Percentiles rank a stretch among this genome's conserved stretches.
Conservation (phyloP, 2,888 invertebrate species). For the Tigriopus californicus region DNA sequence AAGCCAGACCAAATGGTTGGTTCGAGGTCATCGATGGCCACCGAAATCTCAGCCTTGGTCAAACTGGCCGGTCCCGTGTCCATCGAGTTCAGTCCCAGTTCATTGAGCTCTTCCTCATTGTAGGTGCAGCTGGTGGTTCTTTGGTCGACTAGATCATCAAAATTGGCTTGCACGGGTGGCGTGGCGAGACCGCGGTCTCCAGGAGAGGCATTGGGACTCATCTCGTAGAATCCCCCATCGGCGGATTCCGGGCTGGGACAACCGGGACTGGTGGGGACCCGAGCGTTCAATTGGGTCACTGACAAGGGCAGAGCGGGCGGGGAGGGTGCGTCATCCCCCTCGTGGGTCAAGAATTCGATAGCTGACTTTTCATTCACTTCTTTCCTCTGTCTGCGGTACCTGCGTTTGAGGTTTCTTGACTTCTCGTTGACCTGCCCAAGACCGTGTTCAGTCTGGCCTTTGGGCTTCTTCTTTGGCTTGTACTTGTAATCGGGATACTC, state of each 20-base stretch:
- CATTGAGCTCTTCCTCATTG: too few relatives aligned
- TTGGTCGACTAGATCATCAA: too few relatives aligned
- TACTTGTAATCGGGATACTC: conserved; percentile 36
- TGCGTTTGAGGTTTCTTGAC: not conserved
- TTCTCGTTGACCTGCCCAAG: not conserved
- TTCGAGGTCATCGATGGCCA: too few relatives aligned
- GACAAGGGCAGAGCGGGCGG: not conserved
- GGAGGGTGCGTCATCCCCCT: not conserved
- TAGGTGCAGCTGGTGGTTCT: too few relatives aligned
- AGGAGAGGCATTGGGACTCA: not conserved
- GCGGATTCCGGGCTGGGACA: not conserved
- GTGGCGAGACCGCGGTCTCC: too few relatives aligned
- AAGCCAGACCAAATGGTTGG: too few relatives aligned
- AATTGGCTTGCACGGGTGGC: too few relatives aligned
- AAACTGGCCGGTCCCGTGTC: too few relatives aligned
- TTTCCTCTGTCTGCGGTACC: too few relatives aligned
- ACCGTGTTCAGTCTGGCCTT: not conserved
- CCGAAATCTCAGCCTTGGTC: too few relatives aligned
- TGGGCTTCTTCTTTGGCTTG: conserved; percentile 26
- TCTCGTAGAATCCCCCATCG: conserved; percentile 1
- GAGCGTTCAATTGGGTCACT: not conserved
- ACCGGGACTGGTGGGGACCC: not conserved
- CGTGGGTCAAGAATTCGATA: not conserved
- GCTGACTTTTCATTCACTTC: too few relatives aligned
- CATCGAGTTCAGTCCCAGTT: too few relatives aligned